Evolutionary conservation across 1,140 invertebrate genomes (phyloP), one percentile per base, ranked within the genome.

Genomic region (Medauroidea extradentata): DNA sequence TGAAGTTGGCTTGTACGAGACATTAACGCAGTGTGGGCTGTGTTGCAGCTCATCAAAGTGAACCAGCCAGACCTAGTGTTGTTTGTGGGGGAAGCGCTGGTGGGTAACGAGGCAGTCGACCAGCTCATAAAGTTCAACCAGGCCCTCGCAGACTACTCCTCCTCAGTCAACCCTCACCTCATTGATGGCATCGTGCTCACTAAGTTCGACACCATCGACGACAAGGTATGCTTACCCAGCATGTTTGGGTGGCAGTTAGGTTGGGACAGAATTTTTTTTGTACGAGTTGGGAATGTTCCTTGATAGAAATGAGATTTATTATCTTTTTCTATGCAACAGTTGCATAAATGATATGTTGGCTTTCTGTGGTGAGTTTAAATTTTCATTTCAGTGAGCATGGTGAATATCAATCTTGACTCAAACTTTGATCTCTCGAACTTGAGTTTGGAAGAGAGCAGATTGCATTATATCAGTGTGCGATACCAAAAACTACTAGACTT

Each of bases 101-200:
- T 99, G 14, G 98, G 98, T n/a, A 99, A 99, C 75, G 98, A 99
- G 77, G 98, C 97, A 48, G 96, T 99, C 23, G 98, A 99, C 79
- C 98, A 99, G 75, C 81, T 99, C 44, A 89, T 94, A 0, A 99
- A 99, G 78, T 99, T 99, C 74, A 99, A 99, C 79, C 92, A 97
- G 73, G 94, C 96, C 2, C 78, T 99, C 13, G 91, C 90, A 11
- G 92, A 95, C 75, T 89, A 91, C 71, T 92, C 90, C 21, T 85
- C 85, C 29, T 87, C 86, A 21, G 73, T 77, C n/a, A 88, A 89
- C 75, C 91, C 93, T 1, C 92, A 95, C 76, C 85, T 93, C 49
- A 98, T 99, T 66, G 96, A 99, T 77, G 96, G 96, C 23, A 99
- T 99, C 64, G 94, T 99, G 3, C 79, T 99, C 2, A 99, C 96